Base-by-base conservation (phyloP, 2,797 vertebrate genomes). In the Pipistrellus pygmaeus region DNA sequence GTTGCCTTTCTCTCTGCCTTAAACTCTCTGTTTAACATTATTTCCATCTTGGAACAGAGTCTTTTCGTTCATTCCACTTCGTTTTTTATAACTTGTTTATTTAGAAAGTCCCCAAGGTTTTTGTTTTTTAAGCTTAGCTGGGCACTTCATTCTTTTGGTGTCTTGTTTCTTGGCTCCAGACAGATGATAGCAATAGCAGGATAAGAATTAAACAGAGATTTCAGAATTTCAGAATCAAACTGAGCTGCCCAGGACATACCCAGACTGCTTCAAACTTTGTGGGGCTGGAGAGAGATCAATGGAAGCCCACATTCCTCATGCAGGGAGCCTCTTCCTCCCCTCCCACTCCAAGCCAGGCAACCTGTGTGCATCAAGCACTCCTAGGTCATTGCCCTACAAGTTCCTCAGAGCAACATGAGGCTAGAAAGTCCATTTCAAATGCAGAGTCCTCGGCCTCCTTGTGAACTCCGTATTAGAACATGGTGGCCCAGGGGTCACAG, bases 101-200 rank as follows among this genome's bases (percentile, higher is more conserved):
- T 90, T 92, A 91, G 60, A 51, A 71, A 48, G 55, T 69, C 55
- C 46, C 64, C n/a, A 9, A 7, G 62, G 80, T 75, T 89, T 91
- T 91, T 84, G 30, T 64, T 73, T 83, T 76, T 89, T 35, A 78
- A 83, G 80, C 55, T 83, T 55, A 89, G 30, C 10, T 13, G 78
- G 69, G 88, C 30, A 71, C 88, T 84, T 93, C 66, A 86, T 80
- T 86, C 73, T 86, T 91, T 77, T 69, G 76, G 60, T 73, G 53
- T 66, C 75, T 60, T 1, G 2, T 44, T 93, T 87, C 91, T 95
- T 53, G 46, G 72, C 82, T 91, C 85, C 81, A 64, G 32, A 68
- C 2, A 30, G 38, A 30, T 73, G 62, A 77, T 0, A 55, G 62
- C 64, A 46, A 66, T 3, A 38, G 32, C 68, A 60, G 62, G 80